Base-by-base conservation (phyloP, 1,140 invertebrate species). In the Sitophilus oryzae region DNA sequence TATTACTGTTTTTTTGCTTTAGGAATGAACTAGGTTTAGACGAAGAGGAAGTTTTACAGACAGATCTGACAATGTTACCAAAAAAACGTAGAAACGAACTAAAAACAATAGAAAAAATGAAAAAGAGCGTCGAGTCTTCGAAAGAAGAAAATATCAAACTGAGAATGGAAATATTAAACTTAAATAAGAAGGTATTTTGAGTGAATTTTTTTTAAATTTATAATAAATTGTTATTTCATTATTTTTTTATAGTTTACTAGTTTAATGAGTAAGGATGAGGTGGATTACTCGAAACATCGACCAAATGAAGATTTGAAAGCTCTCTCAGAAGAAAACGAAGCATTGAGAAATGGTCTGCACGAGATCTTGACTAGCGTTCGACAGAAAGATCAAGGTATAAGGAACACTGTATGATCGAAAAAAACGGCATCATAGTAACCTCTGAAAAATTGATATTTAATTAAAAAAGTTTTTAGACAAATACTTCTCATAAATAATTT, bases 261-360 rank as follows among this genome's bases (percentile, higher is more conserved):
- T 14, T 8, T 16, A 8, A 18, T 15, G 15, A 40, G 10, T 8
- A 2, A 38, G 14, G 6, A 38, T 4, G 4, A 4, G 14, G 6
- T 38, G 14, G 16, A 4, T 5, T n/a, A 37, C 21, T 22, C n/a
- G 52, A 55, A n/a, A n/a, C 22, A 25, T 48, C 45, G n/a, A n/a
- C n/a, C n/a, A n/a, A n/a, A n/a, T 9, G 25, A 9, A 15, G 47
- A 56, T 60, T 70, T 79, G 25, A 68, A 73, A 58, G 66, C 73
- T 41, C 69, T 86, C 8, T 70, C 82, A 43, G 79, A 85, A 64
- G 85, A 87, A 74, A 87, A 86, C 67, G 82, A 85, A 69, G 82
- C 80, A 1, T 71, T 88, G 16, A 71, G 84, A 47, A 82, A 80
- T 68, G 84, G 84, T 23, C 74, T 88, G 58, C 80, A 84, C 63